phyloP scores from a whole-genome alignment of 2,888 invertebrate species.

The Eledona agricola region DNA sequence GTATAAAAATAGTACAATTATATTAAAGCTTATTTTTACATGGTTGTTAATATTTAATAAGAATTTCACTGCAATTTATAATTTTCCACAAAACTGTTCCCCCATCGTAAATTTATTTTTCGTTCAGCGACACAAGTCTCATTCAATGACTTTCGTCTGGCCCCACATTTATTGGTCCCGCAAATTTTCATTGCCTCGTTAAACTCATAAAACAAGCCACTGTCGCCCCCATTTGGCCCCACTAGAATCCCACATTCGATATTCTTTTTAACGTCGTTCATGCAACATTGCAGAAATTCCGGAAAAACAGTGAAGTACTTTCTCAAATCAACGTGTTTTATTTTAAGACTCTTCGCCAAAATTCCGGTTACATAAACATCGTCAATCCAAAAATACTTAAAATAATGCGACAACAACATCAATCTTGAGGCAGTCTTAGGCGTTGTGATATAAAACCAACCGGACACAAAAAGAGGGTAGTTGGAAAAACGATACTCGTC shows the following conservation, averaged over 20 bases:
- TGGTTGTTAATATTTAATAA: not conserved
- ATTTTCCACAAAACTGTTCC: constrained; percentile 48
- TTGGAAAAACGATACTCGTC: constrained; percentile 69
- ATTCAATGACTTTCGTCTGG: constrained; percentile 64
- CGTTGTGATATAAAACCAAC: constrained; percentile 85
- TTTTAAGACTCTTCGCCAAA: constrained; percentile 68
- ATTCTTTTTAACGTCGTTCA: constrained; percentile 67
- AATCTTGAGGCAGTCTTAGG: constrained; percentile 70
- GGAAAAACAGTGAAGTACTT: constrained; percentile 75
- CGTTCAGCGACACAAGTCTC: constrained; percentile 69
- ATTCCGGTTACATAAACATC: constrained; percentile 88
- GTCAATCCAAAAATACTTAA: constrained; percentile 91
- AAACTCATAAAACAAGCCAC: constrained; percentile 73
- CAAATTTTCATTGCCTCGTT: constrained; percentile 71
- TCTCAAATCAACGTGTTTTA: constrained; percentile 69
- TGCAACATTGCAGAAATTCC: constrained; percentile 78
- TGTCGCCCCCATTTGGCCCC: constrained; percentile 82
- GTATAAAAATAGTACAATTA: too few species aligned
- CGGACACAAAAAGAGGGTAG: constrained; percentile 83
- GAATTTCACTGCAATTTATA: constrained; percentile 47
- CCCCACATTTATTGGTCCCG: constrained; percentile 65
- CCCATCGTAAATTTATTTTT: constrained; percentile 51
- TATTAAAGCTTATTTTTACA: too few species aligned
- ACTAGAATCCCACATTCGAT: constrained; percentile 75
- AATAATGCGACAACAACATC: constrained; percentile 64